phyloP scores from a whole-genome alignment of 2,888 invertebrate genomes.

The Brachyptera putata region DNA sequence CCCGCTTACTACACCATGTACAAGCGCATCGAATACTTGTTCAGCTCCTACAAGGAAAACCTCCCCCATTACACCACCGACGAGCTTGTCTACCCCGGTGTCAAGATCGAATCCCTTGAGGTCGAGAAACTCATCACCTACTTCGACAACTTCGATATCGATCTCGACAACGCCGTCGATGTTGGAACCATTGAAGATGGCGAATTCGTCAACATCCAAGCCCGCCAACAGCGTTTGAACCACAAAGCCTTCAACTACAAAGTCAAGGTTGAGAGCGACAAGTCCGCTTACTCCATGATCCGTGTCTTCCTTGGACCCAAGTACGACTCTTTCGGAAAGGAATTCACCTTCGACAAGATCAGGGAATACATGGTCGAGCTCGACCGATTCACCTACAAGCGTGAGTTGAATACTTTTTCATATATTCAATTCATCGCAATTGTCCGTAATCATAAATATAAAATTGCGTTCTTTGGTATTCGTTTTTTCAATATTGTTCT shows the following conservation, averaged over 20 bases:
- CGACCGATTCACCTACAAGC: conserved; percentile 57
- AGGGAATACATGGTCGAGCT: conserved; percentile 58
- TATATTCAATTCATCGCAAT: too few relatives aligned
- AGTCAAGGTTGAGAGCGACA: conserved; percentile 57
- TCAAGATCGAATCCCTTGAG: conserved; percentile 58
- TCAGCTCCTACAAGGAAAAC: conserved; percentile 56
- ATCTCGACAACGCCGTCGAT: conserved; percentile 58
- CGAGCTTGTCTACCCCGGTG: conserved; percentile 57
- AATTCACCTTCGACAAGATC: conserved; percentile 52
- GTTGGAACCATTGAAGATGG: conserved; percentile 43
- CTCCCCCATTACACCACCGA: conserved; percentile 58
- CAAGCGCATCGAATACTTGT: conserved; percentile 51
- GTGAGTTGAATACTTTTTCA: conserved; percentile 38
- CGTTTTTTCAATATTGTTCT: too few relatives aligned
- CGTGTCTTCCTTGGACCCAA: conserved; percentile 68
- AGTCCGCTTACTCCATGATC: conserved; percentile 54
- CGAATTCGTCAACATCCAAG: conserved; percentile 52
- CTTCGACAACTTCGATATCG: conserved; percentile 63
- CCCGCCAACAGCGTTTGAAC: conserved; percentile 65
- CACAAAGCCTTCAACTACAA: conserved; percentile 62
- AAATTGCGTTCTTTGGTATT: too few relatives aligned
- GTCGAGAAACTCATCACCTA: conserved; percentile 63
- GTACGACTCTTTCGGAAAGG: conserved; percentile 55
- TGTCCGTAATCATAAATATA: too few relatives aligned
- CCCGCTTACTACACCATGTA: conserved; percentile 65